Evolutionary conservation across 2,113 vertebrate genomes (phyloP), one percentile per base, ranked within the genome.

Genomic region (Tricholaema leucomelas): DNA sequence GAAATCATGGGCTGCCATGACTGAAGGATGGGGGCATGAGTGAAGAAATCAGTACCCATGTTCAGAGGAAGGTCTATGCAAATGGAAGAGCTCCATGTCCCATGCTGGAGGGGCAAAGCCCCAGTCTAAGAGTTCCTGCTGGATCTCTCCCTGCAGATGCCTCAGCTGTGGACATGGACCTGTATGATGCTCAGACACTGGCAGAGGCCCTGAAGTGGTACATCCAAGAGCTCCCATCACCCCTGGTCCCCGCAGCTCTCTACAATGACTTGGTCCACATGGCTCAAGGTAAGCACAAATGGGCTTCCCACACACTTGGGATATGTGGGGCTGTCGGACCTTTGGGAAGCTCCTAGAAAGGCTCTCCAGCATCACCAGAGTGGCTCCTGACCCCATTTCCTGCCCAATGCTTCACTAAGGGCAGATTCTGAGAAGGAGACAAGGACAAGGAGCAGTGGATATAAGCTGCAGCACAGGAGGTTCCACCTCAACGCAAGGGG

Each of bases 231-330:
- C 97, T 98, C 38, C 96, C 97, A 0, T 95, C 75, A 1, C 97
- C 98, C 20, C 84, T 98, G 85, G 93, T 98, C 89, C 98, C 98
- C 19, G 87, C 97, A 28, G 63, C 90, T 10, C 94, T 98, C 91
- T 98, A 98, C 97, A 98, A 87, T 6, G 98, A 98, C 86, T 92
- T 98, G 91, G 77, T 98, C 83, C 98, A 97, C 95, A 95, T 97
- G 60, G 98, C 97, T 94, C 98, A 98, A 98, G 98, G 98, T 98
- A 96, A 97, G 78, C 56, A 56, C 1, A 2, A 10, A 2, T 0
- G 0, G 40, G 25, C 15, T 65, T 2, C 5, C 14, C 5, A 3
- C 1, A 2, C 0, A 4, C 6, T 8, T 15, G 10, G 25, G 15
- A 60, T 3, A 4, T 31, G 10, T 25, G 67, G 17, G 24, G n/a